These are phyloP conservation scores for Sipha maydis DNA, from an alignment of 2,888 invertebrate species.

Conservation along the genomic window DNA sequence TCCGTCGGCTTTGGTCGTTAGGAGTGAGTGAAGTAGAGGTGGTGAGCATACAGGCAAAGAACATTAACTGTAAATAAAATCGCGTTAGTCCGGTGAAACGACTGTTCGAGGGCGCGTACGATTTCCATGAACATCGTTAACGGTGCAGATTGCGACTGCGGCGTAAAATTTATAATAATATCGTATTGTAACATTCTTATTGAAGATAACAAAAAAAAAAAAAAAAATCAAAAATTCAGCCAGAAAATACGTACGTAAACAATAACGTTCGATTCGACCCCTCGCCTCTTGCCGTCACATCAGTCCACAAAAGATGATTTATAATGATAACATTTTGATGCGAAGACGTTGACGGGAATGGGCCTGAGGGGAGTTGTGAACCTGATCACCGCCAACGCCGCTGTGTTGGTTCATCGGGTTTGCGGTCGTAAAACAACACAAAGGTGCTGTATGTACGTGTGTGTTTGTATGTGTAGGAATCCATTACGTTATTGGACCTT, in stretches of 20 bases:
- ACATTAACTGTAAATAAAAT: not conserved
- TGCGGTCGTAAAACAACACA: constrained; percentile 3
- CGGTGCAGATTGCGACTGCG: not conserved
- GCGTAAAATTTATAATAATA: too few species aligned
- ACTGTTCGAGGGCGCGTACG: too few species aligned
- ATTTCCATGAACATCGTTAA: not conserved
- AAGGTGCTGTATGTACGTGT: not conserved
- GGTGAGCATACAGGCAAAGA: not conserved
- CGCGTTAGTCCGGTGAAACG: not conserved
- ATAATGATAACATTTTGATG: not conserved
- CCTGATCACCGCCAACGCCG: not conserved
- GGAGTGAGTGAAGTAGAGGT: not conserved
- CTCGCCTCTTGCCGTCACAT: not conserved
- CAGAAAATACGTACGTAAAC: not conserved
- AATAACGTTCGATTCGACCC: not conserved
- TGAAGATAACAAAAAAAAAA: too few species aligned
- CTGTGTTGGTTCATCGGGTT: not conserved
- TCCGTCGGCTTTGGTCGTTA: not conserved
- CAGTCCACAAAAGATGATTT: not conserved
- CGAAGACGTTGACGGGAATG: not conserved
- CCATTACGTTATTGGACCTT: constrained; percentile 30
- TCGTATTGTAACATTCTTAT: too few species aligned
- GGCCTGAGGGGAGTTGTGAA: not conserved
- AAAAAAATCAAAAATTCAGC: not conserved
- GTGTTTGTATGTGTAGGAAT: not conserved